These are phyloP conservation scores for Myripristis murdjan DNA, from an alignment of 2,797 vertebrate genomes.

Conservation along the genomic window DNA sequence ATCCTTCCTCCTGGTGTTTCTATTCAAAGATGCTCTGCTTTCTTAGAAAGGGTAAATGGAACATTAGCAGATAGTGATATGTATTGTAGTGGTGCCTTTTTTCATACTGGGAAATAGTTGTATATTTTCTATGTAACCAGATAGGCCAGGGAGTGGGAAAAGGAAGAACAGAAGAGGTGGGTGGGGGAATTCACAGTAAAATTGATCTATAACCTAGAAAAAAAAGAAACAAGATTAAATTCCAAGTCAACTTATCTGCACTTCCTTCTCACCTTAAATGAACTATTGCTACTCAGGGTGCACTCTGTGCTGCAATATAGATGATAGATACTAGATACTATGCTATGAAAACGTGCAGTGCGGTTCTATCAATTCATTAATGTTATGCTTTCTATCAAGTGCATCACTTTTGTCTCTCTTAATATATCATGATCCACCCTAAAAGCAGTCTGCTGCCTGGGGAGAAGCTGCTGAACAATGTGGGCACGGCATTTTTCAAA, in stretches of 20 bases:
- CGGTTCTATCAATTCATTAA: slow-evolving; percentile 15
- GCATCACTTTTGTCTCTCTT: slow-evolving; percentile 35
- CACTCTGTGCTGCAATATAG: not conserved
- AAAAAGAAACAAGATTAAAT: slow-evolving; percentile 54
- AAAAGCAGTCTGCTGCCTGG: slow-evolving; percentile 24
- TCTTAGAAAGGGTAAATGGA: slow-evolving; percentile 79
- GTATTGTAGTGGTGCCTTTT: slow-evolving; percentile 57
- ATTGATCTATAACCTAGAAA: slow-evolving; percentile 44
- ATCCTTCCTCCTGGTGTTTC: slow-evolving; percentile 63
- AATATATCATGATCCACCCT: slow-evolving; percentile 7
- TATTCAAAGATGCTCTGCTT: slow-evolving; percentile 73
- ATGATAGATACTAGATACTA: too few relatives aligned
- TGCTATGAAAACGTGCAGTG: not conserved
- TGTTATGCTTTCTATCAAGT: slow-evolving; percentile 22
- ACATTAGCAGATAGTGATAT: slow-evolving; percentile 73
- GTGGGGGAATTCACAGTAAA: slow-evolving; percentile 45
- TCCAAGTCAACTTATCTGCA: slow-evolving; percentile 24
- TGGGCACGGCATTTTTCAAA: slow-evolving; percentile 35
- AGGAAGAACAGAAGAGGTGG: slow-evolving; percentile 14
- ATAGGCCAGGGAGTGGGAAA: slow-evolving; percentile 40
- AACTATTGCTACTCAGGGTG: slow-evolving; percentile 20
- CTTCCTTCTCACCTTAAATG: slow-evolving; percentile 32
- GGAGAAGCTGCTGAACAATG: slow-evolving; percentile 24
- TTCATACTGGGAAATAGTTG: slow-evolving; percentile 50
- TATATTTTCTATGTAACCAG: slow-evolving; percentile 68